phyloP scores from a whole-genome alignment of 2,113 vertebrate genomes.

The Anser brachyrhynchus region DNA sequence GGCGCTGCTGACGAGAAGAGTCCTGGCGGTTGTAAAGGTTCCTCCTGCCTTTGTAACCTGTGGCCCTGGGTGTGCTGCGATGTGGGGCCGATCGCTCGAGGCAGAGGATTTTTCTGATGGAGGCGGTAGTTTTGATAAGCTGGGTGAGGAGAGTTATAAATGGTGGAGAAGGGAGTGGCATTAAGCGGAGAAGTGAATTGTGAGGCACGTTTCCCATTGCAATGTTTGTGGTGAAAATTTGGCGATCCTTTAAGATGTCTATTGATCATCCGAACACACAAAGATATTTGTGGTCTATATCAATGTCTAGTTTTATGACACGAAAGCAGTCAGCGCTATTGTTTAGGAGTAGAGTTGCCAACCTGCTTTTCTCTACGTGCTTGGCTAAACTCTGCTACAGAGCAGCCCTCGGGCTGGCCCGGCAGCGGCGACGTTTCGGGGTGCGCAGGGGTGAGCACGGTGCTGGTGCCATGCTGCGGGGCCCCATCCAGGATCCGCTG shows the following conservation, averaged over 20 bases:
- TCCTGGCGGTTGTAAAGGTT: not conserved
- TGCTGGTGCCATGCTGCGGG: not conserved
- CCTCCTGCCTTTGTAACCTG: not conserved
- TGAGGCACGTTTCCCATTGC: not conserved
- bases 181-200: not conserved
- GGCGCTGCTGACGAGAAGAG: not conserved
- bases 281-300: not conserved
- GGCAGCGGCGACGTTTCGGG: not conserved
- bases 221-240: not conserved
- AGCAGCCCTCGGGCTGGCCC: not conserved
- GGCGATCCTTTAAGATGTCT: not conserved
- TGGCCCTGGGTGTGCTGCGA: not conserved
- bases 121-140: not conserved
- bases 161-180: not conserved
- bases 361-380: not conserved
- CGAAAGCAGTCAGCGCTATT: not conserved
- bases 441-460: not conserved
- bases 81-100: fast-evolving
- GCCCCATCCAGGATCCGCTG: not conserved
- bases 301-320: not conserved
- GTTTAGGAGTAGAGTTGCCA: not conserved
- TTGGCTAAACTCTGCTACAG: not conserved
- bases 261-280: not conserved
- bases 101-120: not conserved
- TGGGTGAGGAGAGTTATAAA: not conserved